Base-by-base conservation (phyloP, 2,888 invertebrate species). In the Xanthorhoe spadicearia region DNA sequence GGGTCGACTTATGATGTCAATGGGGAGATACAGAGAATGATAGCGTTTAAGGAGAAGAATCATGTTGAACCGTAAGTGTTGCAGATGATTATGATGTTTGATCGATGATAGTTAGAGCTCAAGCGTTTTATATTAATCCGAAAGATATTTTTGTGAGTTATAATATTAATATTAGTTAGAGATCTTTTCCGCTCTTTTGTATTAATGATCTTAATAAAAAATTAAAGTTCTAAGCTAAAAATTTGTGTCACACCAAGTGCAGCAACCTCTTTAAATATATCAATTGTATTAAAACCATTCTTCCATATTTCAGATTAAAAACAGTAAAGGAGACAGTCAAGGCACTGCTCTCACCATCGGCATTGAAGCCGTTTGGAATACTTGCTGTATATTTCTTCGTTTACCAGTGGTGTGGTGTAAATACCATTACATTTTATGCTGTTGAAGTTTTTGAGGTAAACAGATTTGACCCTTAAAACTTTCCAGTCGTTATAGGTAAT, bases 321-420 rank as follows among this genome's bases (percentile, higher is more conserved):
- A 88, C 91, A 0, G 80, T 89, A 0, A 83, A 87, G 10, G 94
- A 95, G 74, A 94, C 94, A 10, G 64, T 95, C 2, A 85, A 89
- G 50, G 95, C 95, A 0, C 70, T 96, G 0, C n/a, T 95, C 9
- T 89, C 94, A 0, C 95, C 95, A 0, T 95, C 95, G 7, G 92
- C 95, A 0, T 77, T 95, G 54, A 95, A 95, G 72, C 96, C 96
- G 0, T 95, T 95, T 75, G 83, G 90, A 0, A 94, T 96, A 54
- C 85, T 95, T 0, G 93, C 94, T 1, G 72, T 95, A 0, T 95
- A 95, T 79, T 96, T 96, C 84, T 91, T 95, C 78, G 94, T 96
- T 58, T 96, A 95, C 80, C 96, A 96, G 78, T 95, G 95, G 93
- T 95, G 95, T 59, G 96, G 96, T 0, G 95, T 95, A 10, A 96